These are phyloP conservation scores for Tineola bisselliella DNA, from an alignment of 2,888 invertebrate genomes.

Conservation along the genomic window DNA sequence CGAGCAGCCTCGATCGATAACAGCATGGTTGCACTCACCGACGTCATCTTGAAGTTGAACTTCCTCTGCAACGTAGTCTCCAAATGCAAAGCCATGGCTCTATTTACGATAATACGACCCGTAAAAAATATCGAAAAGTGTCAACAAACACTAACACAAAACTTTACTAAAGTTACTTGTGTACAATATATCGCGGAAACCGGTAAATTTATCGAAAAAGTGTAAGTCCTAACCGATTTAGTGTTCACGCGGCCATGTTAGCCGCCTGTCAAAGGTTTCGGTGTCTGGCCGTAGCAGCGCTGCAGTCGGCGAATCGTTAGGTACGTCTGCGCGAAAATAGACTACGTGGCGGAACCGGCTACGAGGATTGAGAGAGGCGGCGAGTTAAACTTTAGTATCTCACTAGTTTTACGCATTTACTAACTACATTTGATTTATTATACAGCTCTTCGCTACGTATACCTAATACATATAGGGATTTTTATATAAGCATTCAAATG, in stretches of 20 bases:
- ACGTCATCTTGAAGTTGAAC: conserved; percentile 65
- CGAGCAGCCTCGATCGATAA: conserved; percentile 54
- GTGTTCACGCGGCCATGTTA: conserved; percentile 65
- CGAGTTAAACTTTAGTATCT: not conserved
- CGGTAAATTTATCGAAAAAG: not conserved
- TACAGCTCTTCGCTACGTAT: not conserved
- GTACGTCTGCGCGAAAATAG: conserved; percentile 38
- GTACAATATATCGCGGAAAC: not conserved
- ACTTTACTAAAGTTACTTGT: conserved; percentile 26
- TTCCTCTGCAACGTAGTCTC: conserved; percentile 64
- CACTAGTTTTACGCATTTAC: not conserved
- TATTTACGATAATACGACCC: not conserved
- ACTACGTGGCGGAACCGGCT: not conserved
- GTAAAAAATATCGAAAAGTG: conserved; percentile 19
- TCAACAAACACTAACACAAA: conserved; percentile 50
- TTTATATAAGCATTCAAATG: too few species aligned
- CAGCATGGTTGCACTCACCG: conserved; percentile 58
- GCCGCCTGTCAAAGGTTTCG: conserved; percentile 41
- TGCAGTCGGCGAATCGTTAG: conserved; percentile 43
- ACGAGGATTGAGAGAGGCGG: not conserved
- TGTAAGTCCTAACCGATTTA: not conserved
- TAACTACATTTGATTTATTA: not conserved
- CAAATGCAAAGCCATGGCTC: conserved; percentile 55
- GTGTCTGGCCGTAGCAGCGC: conserved; percentile 33
- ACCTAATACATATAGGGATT: too few species aligned